These are phyloP conservation scores for Lontra canadensis DNA, from an alignment of 2,113 vertebrate genomes.

Conservation along the genomic window DNA sequence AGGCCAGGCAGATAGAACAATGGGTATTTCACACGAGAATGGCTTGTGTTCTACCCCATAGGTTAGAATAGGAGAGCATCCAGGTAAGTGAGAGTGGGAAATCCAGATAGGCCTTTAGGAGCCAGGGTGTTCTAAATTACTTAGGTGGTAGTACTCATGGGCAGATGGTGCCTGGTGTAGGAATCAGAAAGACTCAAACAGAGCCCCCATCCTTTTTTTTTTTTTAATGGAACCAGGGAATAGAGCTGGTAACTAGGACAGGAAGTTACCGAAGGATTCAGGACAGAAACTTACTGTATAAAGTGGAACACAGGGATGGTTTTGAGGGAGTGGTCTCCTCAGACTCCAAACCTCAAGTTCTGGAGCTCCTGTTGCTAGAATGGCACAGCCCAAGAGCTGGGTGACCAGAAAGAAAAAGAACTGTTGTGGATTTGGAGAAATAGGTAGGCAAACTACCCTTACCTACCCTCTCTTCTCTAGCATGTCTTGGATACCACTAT, in stretches of 20 bases:
- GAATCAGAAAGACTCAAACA: not conserved
- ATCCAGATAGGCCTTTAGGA: not conserved
- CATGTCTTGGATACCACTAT: fast-evolving
- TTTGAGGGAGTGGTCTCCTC: not conserved
- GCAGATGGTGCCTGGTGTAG: not conserved
- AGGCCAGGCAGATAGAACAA: not conserved
- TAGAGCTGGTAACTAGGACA: not conserved
- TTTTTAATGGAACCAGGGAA: not conserved
- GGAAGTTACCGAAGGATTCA: not conserved
- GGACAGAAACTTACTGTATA: not conserved
- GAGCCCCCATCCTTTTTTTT: not conserved
- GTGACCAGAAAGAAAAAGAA: not conserved
- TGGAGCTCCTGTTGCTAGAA: not conserved
- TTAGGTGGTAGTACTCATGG: not conserved
- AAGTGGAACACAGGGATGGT: not conserved
- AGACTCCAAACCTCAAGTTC: not conserved
- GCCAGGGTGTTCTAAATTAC: not conserved
- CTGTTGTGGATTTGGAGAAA: not conserved
- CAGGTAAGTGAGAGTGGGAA: not conserved
- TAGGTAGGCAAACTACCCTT: not conserved
- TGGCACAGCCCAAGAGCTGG: not conserved
- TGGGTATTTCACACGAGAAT: not conserved
- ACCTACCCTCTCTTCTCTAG: not conserved
- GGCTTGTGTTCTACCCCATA: not conserved
- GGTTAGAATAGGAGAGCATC: not conserved